These are phyloP conservation scores for Protaetia brevitarsis DNA, from an alignment of 1,140 invertebrate genomes.

Conservation along the genomic window DNA sequence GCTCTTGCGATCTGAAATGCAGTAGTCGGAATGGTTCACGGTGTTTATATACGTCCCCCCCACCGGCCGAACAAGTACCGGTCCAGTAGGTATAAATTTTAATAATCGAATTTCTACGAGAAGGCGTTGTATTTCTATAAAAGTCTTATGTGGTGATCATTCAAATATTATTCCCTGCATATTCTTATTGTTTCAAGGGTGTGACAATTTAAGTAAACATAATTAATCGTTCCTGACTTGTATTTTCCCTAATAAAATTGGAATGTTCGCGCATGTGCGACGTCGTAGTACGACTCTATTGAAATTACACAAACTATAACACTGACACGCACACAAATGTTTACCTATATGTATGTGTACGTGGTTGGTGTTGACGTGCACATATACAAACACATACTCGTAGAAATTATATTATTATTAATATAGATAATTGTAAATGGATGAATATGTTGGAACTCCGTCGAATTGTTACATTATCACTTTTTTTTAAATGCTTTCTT, in stretches of 20 bases:
- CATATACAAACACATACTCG: too few species aligned
- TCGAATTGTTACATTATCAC: too few species aligned
- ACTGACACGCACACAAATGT: not conserved
- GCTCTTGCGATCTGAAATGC: constrained; percentile 24
- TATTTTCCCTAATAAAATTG: not conserved
- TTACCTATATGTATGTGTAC: too few species aligned
- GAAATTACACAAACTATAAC: not conserved
- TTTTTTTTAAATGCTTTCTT: too few species aligned
- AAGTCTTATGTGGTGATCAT: not conserved
- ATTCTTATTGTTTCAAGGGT: not conserved
- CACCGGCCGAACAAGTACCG: not conserved
- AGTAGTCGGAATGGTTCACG: constrained; percentile 15
- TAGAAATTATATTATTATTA: too few species aligned
- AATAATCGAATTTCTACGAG: not conserved
- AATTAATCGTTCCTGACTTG: not conserved
- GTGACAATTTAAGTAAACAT: not conserved
- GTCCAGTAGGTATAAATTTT: constrained; percentile 19
- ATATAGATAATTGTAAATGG: too few species aligned
- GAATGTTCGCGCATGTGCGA: not conserved
- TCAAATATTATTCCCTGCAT: not conserved
- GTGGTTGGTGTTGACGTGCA: too few species aligned
- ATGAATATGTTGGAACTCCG: too few species aligned
- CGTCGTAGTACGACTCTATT: not conserved
- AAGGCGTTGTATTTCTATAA: constrained; percentile 25
- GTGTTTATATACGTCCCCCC: constrained; percentile 26